phyloP scores from a whole-genome alignment of 2,888 invertebrate species.

The Yponomeuta sedellus region DNA sequence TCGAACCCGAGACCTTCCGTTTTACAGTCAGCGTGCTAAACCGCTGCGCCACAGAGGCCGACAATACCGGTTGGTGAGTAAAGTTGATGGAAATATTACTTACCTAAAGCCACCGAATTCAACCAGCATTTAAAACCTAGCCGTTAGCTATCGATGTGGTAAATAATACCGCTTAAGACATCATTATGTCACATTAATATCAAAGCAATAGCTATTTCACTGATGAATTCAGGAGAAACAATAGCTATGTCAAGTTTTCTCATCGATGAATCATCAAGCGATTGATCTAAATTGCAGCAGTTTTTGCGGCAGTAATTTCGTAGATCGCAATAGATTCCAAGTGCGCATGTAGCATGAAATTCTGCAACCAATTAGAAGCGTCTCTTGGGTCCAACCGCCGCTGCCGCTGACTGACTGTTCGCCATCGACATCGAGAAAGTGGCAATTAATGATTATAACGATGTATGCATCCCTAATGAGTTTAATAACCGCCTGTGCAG shows the following conservation, averaged over 20 bases:
- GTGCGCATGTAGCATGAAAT: slow-evolving; percentile 12
- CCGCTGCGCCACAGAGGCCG: too few relatives aligned
- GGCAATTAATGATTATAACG: slow-evolving; percentile 24
- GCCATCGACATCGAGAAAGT: slow-evolving; percentile 25
- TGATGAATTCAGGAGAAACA: not conserved
- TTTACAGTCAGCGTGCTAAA: too few relatives aligned
- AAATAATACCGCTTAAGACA: not conserved
- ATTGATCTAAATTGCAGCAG: not conserved
- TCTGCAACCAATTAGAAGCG: slow-evolving; percentile 9
- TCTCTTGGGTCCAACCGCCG: not conserved
- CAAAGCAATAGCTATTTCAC: not conserved
- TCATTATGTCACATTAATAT: too few relatives aligned
- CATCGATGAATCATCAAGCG: not conserved
- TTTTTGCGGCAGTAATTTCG: slow-evolving; percentile 10
- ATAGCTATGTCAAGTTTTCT: not conserved
- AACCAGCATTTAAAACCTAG: too few relatives aligned
- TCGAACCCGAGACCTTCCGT: too few relatives aligned
- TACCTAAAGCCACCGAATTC: too few relatives aligned
- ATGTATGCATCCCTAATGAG: slow-evolving; percentile 22
- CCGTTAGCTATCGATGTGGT: not conserved
- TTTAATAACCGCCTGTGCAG: slow-evolving; percentile 21
- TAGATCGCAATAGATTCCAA: slow-evolving; percentile 11
- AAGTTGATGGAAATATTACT: too few relatives aligned
- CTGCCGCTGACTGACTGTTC: slow-evolving; percentile 10
- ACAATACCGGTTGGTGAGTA: too few relatives aligned